These are phyloP conservation scores for Eulithis testata DNA, from an alignment of 2,888 invertebrate genomes.

Conservation along the genomic window DNA sequence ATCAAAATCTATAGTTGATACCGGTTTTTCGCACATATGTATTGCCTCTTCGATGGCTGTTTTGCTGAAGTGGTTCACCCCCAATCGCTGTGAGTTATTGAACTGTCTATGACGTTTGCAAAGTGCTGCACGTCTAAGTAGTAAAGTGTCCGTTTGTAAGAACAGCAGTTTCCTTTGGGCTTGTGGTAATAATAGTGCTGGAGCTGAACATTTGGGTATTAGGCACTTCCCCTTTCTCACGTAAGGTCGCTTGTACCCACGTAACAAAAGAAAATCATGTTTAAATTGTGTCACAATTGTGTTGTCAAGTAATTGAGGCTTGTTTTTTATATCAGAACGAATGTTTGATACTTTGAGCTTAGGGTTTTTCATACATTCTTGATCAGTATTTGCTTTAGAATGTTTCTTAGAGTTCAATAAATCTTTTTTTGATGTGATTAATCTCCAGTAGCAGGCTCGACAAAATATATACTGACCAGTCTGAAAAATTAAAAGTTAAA, in stretches of 20 bases:
- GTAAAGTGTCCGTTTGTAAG: background rate
- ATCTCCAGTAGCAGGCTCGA: no score
- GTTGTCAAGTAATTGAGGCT: background rate
- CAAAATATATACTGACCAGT: no score
- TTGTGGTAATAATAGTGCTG: background rate
- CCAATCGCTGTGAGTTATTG: background rate
- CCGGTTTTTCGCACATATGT: constrained; percentile 1
- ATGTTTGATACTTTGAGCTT: no score
- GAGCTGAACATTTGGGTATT: background rate
- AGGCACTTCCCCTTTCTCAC: background rate
- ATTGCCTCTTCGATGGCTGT: constrained; percentile 1
- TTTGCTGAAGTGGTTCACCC: background rate
- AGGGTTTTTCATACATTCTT: no score
- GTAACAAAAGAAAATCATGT: background rate
- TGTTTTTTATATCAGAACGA: no score
- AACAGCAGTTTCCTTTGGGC: background rate
- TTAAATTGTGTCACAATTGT: background rate
- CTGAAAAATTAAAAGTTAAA: no score
- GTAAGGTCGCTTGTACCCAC: background rate
- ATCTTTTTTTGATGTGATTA: no score
- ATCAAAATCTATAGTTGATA: constrained; percentile 12
- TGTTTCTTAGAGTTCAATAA: no score
- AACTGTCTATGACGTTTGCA: background rate
- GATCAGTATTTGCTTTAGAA: no score
- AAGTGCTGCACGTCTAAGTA: background rate